Evolutionary conservation across 2,888 invertebrate species (phyloP), one percentile per base, ranked within the genome.

Genomic region (Endotricha flammealis): DNA sequence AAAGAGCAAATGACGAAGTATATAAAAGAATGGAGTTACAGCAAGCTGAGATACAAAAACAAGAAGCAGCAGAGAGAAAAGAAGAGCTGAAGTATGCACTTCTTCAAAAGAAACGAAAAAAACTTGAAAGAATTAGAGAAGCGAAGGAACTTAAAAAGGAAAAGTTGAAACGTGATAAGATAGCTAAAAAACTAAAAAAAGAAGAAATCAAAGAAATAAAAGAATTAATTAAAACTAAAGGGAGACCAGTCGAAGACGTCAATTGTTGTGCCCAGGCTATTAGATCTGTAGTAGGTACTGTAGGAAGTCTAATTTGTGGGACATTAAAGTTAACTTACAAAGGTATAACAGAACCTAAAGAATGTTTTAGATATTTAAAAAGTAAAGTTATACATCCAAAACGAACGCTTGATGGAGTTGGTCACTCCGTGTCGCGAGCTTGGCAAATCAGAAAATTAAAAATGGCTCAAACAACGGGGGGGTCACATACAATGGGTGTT

Each of bases 371-470:
- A 12, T 70, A 64, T 29, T 10, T 41, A 1, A 53, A 30, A 39
- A 41, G 50, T 29, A 52, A 53, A 46, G 0, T 41, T 0, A 42
- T 8, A 10, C 43, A 66, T 36, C 69, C 63, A 8, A 13, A 39
- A 4, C 43, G 39, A 2, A 64, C 72, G 11, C 28, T 16, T 0
- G 11, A 36, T 2, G 44, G 32, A 41, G 5, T 70, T 4, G 48
- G 12, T 22, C 44, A 28, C 27, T 60, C 56, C 55, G 2, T 42
- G 5, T 4, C 5, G 7, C 45, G 47, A 10, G 42, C 35, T 2
- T 64, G 60, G 57, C 30, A 39, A 13, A n/a, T 57, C 1, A 60
- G 59, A 44, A 65, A 60, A 35, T 50, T 68, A 25, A 44, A 45
- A 48, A 48, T 74, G 39, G 22, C 46, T 7, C 53, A 48, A 37